phyloP scores from a whole-genome alignment of 2,113 vertebrate species.

The Alethe diademata region DNA sequence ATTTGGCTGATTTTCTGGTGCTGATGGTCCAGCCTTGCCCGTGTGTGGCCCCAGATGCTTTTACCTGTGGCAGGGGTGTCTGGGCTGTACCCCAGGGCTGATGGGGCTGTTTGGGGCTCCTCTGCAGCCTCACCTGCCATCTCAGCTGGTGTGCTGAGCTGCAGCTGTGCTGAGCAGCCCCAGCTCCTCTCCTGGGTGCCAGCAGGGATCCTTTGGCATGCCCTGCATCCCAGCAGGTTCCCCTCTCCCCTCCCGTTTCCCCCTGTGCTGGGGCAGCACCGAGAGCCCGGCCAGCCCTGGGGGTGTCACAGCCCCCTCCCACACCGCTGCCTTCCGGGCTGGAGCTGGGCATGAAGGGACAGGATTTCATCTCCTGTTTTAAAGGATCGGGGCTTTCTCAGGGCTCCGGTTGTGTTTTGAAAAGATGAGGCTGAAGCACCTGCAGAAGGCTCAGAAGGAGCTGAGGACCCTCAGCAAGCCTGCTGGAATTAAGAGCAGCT shows the following conservation, averaged over 20 bases:
- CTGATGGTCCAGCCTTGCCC: background rate
- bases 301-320: rapidly evolving
- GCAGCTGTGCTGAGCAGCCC: too few relatives aligned
- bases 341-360: rapidly evolving
- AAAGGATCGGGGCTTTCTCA: background rate
- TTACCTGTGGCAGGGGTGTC: background rate
- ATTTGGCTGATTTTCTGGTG: background rate
- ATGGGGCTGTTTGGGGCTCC: background rate
- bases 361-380: rapidly evolving
- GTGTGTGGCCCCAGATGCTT: rapidly evolving
- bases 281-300: too few relatives aligned
- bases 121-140: background rate
- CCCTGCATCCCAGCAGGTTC: background rate
- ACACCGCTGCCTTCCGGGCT: rapidly evolving
- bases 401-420: rapidly evolving
- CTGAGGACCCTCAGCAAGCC: background rate
- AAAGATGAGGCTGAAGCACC: background rate
- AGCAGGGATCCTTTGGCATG: background rate
- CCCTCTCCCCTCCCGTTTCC: too few relatives aligned
- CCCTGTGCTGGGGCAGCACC: too few relatives aligned
- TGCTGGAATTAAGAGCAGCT: background rate
- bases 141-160: too few relatives aligned
- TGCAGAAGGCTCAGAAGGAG: background rate
- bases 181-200: too few relatives aligned
- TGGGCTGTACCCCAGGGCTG: background rate